These are phyloP conservation scores for Chymomyza caudatula DNA, from an alignment of 2,888 invertebrate genomes.

Conservation along the genomic window DNA sequence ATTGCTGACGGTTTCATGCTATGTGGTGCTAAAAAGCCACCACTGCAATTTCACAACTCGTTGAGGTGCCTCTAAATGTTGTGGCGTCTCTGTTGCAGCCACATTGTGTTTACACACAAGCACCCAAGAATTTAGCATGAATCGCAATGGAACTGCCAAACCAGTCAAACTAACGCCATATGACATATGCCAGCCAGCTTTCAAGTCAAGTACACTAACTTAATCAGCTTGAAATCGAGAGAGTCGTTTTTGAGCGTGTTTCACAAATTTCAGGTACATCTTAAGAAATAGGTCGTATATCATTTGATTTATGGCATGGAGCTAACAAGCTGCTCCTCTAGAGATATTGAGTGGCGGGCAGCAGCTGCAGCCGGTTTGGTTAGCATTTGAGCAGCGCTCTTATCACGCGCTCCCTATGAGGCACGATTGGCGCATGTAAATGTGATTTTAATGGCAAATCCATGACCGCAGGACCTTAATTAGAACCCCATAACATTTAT, in stretches of 20 bases:
- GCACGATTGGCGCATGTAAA: not conserved
- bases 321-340: not conserved
- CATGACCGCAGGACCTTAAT: not conserved
- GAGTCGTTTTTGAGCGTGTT: not conserved
- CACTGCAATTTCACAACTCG: not conserved
- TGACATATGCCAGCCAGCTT: not conserved
- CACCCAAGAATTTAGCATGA: not conserved
- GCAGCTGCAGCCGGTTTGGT: not conserved
- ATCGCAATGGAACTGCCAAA: too few relatives aligned
- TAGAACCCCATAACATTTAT: not conserved
- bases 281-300: not conserved
- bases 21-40: slow-evolving; percentile 12
- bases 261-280: not conserved
- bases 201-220: not conserved
- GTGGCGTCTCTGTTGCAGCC: not conserved
- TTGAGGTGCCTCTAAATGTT: not conserved
- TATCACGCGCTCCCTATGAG: not conserved
- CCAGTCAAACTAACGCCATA: too few relatives aligned
- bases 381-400: too few relatives aligned
- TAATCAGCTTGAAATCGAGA: not conserved
- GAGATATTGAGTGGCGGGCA: too few relatives aligned
- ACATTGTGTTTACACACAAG: not conserved
- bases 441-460: not conserved
- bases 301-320: not conserved
- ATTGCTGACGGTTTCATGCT: slow-evolving; percentile 38